These are phyloP conservation scores for Distichodus sexfasciatus DNA, from an alignment of 2,797 vertebrate genomes.

Conservation along the genomic window DNA sequence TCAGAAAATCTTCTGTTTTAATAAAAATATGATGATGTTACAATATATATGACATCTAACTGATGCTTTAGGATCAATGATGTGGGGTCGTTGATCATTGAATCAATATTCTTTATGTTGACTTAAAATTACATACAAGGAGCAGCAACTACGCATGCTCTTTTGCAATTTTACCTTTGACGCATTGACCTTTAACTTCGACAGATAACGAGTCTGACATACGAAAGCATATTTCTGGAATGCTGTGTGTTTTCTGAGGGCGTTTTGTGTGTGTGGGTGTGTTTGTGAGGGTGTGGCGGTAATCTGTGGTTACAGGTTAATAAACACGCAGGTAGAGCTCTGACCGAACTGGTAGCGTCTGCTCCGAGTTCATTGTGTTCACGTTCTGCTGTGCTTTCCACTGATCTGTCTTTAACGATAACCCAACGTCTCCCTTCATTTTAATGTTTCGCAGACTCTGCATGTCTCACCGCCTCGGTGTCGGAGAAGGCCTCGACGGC, in stretches of 20 bases:
- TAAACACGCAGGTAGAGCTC: neutral
- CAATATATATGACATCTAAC: too few species aligned
- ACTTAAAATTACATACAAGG: too few species aligned
- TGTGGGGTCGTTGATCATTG: too few species aligned
- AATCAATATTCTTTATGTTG: too few species aligned
- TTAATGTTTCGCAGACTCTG: neutral
- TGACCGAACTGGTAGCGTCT: neutral
- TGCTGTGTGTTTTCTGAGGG: neutral
- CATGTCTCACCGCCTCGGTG: constrained; percentile 36
- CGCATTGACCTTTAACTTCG: neutral
- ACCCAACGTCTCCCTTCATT: neutral
- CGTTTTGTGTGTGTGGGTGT: constrained; percentile 3
- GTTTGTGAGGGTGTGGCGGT: neutral
- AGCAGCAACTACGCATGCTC: too few species aligned
- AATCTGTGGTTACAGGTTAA: neutral
- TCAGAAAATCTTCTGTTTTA: too few species aligned
- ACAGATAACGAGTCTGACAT: neutral
- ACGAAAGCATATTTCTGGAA: neutral
- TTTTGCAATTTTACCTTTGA: neutral
- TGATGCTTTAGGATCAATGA: too few species aligned
- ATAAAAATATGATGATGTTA: too few species aligned
- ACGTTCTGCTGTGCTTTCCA: neutral
- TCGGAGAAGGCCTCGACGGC: constrained; percentile 79
- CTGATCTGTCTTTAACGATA: neutral
- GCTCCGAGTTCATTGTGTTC: neutral